Conservation (phyloP, 2,113 vertebrate genomes). For the Bufo gargarizans region DNA sequence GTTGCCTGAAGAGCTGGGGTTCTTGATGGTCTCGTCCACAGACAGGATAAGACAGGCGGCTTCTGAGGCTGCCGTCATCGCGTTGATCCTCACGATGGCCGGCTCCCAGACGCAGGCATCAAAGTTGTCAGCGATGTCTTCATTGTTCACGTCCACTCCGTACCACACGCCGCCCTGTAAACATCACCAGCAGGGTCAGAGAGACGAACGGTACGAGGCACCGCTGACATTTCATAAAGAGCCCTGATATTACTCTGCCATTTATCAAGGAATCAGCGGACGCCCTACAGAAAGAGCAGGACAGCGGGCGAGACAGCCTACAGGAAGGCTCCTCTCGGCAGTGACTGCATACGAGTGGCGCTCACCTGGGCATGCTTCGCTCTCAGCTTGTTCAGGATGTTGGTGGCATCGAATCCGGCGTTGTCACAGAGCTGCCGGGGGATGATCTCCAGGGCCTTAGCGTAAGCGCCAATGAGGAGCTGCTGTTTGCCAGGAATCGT, state of each 20-base stretch:
- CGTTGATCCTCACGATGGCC: constrained; percentile 88
- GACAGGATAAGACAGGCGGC: constrained; percentile 94
- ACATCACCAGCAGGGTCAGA: not conserved
- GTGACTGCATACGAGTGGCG: no score
- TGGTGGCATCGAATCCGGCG: constrained; percentile 97
- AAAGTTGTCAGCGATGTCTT: constrained; percentile 95
- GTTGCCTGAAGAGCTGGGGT: constrained; percentile 82
- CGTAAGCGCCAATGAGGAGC: constrained; percentile 93
- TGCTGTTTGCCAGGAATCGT: constrained; percentile 98
- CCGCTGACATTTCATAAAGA: not conserved
- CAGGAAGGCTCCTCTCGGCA: no score
- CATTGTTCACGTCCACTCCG: constrained; percentile 92
- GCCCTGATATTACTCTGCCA: not conserved
- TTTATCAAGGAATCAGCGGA: not conserved
- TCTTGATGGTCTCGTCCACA: constrained; percentile 95
- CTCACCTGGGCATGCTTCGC: constrained; percentile 95
- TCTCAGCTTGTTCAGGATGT: constrained; percentile 96
- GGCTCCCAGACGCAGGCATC: constrained; percentile 92
- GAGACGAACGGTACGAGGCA: not conserved
- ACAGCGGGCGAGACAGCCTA: not conserved
- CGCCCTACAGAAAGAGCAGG: not conserved
- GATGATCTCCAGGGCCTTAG: constrained; percentile 95
- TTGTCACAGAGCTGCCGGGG: constrained; percentile 97
- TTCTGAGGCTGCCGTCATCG: constrained; percentile 90
- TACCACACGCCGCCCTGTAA: constrained; percentile 89